Evolutionary conservation across 2,113 vertebrate species (phyloP).

Genomic region (Crotalus horridus): DNA sequence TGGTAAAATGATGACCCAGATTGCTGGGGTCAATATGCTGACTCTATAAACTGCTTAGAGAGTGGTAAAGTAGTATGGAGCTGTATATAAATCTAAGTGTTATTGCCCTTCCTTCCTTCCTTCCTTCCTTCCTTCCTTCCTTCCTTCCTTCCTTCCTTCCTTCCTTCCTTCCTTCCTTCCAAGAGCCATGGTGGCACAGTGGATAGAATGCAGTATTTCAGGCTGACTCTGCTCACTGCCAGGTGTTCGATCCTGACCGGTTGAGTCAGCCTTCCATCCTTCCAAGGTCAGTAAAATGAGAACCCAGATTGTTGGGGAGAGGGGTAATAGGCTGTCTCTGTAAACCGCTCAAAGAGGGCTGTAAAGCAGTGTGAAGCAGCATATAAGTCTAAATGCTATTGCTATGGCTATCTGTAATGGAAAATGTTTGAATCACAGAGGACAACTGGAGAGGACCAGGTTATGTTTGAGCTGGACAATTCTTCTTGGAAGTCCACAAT

Average conservation of each 20-base stretch:
- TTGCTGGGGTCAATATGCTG: too few relatives aligned
- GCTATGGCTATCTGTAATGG: neutral
- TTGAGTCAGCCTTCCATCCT: neutral
- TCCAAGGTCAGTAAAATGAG: accelerated
- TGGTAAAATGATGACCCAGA: too few relatives aligned
- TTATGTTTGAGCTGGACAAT: neutral
- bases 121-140: too few relatives aligned
- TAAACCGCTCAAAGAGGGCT: neutral
- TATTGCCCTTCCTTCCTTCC: too few relatives aligned
- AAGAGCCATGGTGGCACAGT: neutral
- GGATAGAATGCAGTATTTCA: neutral
- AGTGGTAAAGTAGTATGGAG: too few relatives aligned
- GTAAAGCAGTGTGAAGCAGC: neutral
- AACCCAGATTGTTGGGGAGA: neutral
- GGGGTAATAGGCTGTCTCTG: neutral
- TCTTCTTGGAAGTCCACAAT: neutral
- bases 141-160: too few relatives aligned
- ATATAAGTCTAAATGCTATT: neutral
- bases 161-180: too few relatives aligned
- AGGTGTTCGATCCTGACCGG: neutral
- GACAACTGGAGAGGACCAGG: neutral
- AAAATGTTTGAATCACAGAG: neutral
- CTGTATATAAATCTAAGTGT: too few relatives aligned
- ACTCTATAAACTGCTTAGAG: too few relatives aligned
- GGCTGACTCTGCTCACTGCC: neutral